phyloP scores from a whole-genome alignment of 2,797 vertebrate genomes.

The Hoplostethus mediterraneus region DNA sequence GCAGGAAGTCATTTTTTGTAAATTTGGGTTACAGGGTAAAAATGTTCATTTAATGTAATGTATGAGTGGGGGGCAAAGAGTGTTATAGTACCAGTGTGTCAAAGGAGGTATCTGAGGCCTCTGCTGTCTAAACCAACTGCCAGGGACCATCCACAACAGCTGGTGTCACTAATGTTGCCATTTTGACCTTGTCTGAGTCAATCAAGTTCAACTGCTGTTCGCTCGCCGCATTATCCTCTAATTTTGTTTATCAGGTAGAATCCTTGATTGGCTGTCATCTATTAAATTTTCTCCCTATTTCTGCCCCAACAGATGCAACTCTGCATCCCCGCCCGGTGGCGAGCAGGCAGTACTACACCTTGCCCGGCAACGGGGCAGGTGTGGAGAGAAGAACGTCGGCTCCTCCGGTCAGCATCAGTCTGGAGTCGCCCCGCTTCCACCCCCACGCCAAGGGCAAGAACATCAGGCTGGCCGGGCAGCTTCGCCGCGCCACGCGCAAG shows the following conservation, averaged over 20 bases:
- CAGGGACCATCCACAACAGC: slow-evolving; percentile 57
- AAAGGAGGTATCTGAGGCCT: slow-evolving; percentile 64
- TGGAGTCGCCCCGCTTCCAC: slow-evolving; percentile 94
- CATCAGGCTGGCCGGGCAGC: slow-evolving; percentile 93
- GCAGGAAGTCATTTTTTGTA: slow-evolving; percentile 48
- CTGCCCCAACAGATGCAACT: slow-evolving; percentile 86
- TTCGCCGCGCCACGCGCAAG: slow-evolving; percentile 92
- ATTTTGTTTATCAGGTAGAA: slow-evolving; percentile 17
- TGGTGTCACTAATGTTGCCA: slow-evolving; percentile 38
- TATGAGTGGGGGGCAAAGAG: slow-evolving; percentile 43
- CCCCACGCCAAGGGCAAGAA: slow-evolving; percentile 97
- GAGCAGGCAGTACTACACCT: slow-evolving; percentile 91
- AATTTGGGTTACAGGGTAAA: slow-evolving; percentile 61
- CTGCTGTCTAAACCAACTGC: slow-evolving; percentile 62
- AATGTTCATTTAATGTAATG: slow-evolving; percentile 43
- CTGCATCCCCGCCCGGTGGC: slow-evolving; percentile 90
- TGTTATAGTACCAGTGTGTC: slow-evolving; percentile 60
- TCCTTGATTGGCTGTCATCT: slow-evolving; percentile 24
- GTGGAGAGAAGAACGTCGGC: slow-evolving; percentile 87
- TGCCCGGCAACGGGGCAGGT: slow-evolving; percentile 85
- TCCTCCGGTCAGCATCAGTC: slow-evolving; percentile 78
- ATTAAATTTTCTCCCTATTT: slow-evolving; percentile 18
- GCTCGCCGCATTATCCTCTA: neutral
- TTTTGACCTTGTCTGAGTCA: slow-evolving; percentile 40
- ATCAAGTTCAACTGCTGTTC: slow-evolving; percentile 20